Evolutionary conservation across 2,113 vertebrate species (phyloP), one percentile per base, ranked within the genome.

Genomic region (Glareola pratincola): DNA sequence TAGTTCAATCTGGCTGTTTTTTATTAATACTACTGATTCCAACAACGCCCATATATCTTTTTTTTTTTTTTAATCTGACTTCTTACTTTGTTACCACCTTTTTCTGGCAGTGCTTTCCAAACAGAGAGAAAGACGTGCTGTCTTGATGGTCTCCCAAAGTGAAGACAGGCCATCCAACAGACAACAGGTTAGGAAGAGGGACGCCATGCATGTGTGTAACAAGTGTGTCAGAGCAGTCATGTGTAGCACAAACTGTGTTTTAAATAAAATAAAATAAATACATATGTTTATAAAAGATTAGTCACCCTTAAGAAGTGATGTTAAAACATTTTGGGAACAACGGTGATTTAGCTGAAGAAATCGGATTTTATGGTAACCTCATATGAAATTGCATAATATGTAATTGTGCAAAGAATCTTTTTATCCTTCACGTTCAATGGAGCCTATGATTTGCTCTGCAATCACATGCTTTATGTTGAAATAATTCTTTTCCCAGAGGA

Each of bases 401-500:
- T 88, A 85, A 87, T 53, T 89, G 92, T 95, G 88, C 24, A 89
- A 96, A 75, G 64, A 91, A 56, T 89, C 76, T 78, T 89, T 90
- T 96, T 92, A 95, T 95, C 95, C 86, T 94, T 94, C 66, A 47
- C 74, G 78, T 93, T 94, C 69, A 94, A 6, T 50, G 51, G 72
- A 96, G 78, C 74, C 84, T 92, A 81, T 85, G 84, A 93, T 83
- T 96, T 96, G 66, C 71, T 92, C 71, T 85, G 81, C 50, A 92
- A 34, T 96, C 96, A 96, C 92, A 92, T 97, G 96, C 94, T 96
- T 96, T 95, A 97, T 95, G 71, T 77, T 96, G 84, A 94, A 95
- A 83, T 85, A 95, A 96, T 92, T 95, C 92, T 96, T 74, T 91
- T 85, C 69, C 37, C 39, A 87, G 93, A 71, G 93, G 93, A 94